Conservation (phyloP, 64 coral and sea anemone species). For the Porites australiensis region DNA sequence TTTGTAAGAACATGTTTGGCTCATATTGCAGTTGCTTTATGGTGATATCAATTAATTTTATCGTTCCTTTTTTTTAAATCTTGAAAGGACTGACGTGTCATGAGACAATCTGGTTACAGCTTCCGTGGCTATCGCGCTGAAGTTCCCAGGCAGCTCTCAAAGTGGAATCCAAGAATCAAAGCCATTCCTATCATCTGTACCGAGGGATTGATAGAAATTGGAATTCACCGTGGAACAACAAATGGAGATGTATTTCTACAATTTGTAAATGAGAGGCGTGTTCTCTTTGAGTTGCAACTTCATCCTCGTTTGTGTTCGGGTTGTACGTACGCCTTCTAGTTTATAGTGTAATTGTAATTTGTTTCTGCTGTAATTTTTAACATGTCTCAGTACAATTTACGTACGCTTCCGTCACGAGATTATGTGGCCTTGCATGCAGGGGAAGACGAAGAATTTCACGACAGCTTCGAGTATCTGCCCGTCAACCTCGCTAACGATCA, state of each 20-base stretch:
- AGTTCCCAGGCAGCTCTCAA: neutral
- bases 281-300: neutral
- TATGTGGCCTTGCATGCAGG: neutral
- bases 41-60: no score
- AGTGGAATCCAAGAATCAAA: neutral
- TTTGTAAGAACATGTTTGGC: neutral
- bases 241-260: slow-evolving; percentile 44
- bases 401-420: neutral
- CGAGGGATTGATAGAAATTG: slow-evolving; percentile 43
- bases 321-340: no score
- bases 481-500: neutral
- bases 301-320: no score
- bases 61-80: no score
- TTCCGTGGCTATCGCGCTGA: slow-evolving; percentile 1
- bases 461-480: neutral
- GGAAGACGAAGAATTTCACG: neutral
- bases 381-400: slow-evolving; percentile 4
- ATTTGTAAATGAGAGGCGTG: slow-evolving; percentile 32
- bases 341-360: no score
- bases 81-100: neutral
- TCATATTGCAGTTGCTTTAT: no score
- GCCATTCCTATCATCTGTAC: slow-evolving; percentile 33
- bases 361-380: neutral
- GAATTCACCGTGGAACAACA: slow-evolving; percentile 15
- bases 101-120: neutral